Conservation (phyloP, 2,113 vertebrate genomes). For the Calyptommatus sinebrachiatus region DNA sequence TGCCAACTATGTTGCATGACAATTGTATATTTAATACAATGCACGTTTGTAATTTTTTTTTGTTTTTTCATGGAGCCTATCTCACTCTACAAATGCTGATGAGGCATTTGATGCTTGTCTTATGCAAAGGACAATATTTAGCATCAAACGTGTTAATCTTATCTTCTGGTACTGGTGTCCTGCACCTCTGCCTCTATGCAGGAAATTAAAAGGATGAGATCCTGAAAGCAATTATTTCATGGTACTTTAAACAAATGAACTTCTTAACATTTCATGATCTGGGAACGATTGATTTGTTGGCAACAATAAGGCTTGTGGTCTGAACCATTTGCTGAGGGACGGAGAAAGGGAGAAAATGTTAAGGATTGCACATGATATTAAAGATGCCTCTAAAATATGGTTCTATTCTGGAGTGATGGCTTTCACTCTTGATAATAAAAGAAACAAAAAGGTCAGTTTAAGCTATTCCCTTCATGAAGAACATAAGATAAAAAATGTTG, state of each 20-base stretch:
- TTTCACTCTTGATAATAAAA: constrained; percentile 16
- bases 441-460: neutral
- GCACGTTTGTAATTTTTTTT: constrained; percentile 15
- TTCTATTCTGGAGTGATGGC: constrained; percentile 26
- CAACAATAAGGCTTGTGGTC: constrained; percentile 26
- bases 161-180: constrained; percentile 63
- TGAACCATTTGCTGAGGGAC: constrained; percentile 2
- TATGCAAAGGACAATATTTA: constrained; percentile 31
- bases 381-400: constrained; percentile 29
- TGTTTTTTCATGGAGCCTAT: constrained; percentile 25
- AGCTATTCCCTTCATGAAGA: neutral
- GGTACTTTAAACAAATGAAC: constrained; percentile 72
- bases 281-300: constrained; percentile 60
- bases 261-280: constrained; percentile 65
- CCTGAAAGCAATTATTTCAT: constrained; percentile 62
- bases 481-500: neutral
- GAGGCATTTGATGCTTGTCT: constrained; percentile 31
- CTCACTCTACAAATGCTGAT: constrained; percentile 15
- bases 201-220: constrained; percentile 69
- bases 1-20: neutral
- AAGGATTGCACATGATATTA: neutral
- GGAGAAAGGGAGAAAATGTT: neutral
- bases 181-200: constrained; percentile 56
- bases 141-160: constrained; percentile 57
- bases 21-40: neutral